Evolutionary conservation across 2,113 vertebrate genomes (phyloP).

Genomic region (Clarias macrocephalus): DNA sequence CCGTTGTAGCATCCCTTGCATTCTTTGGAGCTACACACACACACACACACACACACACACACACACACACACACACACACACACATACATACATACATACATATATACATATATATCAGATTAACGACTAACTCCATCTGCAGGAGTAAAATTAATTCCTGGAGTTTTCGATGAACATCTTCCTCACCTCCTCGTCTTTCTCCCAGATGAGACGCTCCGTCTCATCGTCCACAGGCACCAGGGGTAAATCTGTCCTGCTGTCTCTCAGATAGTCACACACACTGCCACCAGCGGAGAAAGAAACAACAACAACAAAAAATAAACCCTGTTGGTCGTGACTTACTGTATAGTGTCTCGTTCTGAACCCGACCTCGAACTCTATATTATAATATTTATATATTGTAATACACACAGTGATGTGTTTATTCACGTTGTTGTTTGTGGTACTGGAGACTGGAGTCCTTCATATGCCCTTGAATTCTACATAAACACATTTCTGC

Average conservation of each 20-base stretch:
- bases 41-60: not conserved
- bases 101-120: conserved; percentile 2
- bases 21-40: conserved; percentile 76
- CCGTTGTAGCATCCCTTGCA: conserved; percentile 91
- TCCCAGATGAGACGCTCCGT: conserved; percentile 86
- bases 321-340: not conserved
- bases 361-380: too few species aligned
- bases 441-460: not conserved
- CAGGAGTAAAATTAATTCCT: not conserved
- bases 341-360: not conserved
- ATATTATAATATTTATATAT: too few species aligned
- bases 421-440: not conserved
- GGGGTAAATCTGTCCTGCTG: conserved; percentile 83
- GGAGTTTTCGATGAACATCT: not conserved
- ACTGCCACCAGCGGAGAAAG: conserved; percentile 64
- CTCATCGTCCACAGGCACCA: conserved; percentile 77
- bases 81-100: conserved; percentile 22
- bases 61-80: conserved; percentile 30
- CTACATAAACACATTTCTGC: not conserved
- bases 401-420: not conserved
- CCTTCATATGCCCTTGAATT: not conserved
- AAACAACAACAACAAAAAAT: not conserved
- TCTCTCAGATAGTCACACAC: conserved; percentile 73
- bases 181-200: conserved; percentile 89
- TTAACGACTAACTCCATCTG: not conserved